Evolutionary conservation across 2,888 invertebrate genomes (phyloP), one percentile per base, ranked within the genome.

Genomic region (Nineta flava): DNA sequence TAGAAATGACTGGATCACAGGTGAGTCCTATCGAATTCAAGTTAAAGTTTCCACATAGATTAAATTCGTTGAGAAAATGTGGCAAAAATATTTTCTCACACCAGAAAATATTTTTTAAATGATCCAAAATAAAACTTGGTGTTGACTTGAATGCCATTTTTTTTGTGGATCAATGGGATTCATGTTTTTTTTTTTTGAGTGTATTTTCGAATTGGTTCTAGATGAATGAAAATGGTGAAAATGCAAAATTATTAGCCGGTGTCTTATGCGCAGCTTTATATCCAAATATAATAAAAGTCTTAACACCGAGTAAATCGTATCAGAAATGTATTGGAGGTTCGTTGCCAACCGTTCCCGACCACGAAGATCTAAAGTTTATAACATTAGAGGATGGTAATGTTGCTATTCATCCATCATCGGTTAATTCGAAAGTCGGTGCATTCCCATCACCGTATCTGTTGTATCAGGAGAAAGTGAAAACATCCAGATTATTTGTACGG

Each of bases 181-280:
- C 51, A n/a, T 32, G 13, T 19, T 17, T 9, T 32, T 21, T 46
- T 47, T 46, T 32, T 42, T 12, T 2, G 15, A 9, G 3, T 10
- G 9, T 38, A 12, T 6, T 48, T 13, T 13, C 31, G 41, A 21
- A 7, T 47, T 1, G 42, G 62, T 64, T 66, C 32, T 67, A 83
- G 72, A 70, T 86, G 32, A 87, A 87, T 60, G 67, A 68, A 9
- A 84, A 88, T 57, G 82, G 83, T 3, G 81, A 81, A 5, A 87
- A 87, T 58, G 75, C 79, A 52, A 76, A 77, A 51, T 64, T 88
- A n/a, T 62, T 88, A 16, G 76, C 83, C 47, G 92, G 93, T 1
- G 81, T 94, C 21, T 70, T 97, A 42, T 88, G 90, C 62, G 93
- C 92, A 2, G 93, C 95, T 1, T 71, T 92, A 16, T 96, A 95